Evolutionary conservation across 1,140 invertebrate genomes (phyloP).

Genomic region (Drosophila equinoxialis): DNA sequence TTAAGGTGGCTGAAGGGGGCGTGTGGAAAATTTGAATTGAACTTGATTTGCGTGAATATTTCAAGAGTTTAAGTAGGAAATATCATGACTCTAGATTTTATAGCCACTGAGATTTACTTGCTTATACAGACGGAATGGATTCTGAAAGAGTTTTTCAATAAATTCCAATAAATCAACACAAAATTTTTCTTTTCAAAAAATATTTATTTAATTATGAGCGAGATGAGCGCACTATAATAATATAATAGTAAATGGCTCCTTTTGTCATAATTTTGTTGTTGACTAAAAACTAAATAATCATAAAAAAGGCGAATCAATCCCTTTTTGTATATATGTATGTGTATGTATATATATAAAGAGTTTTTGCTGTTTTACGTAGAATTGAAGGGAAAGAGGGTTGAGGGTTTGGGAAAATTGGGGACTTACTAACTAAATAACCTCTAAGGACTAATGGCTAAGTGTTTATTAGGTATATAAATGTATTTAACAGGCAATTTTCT

Average conservation of each 20-base stretch:
- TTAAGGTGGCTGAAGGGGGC: no score
- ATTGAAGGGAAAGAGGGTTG: background rate
- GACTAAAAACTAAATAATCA: slow-evolving; percentile 71
- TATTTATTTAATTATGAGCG: slow-evolving; percentile 68
- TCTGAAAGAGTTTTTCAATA: no score
- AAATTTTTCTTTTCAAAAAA: slow-evolving; percentile 37
- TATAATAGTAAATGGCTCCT: slow-evolving; percentile 56
- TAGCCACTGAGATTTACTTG: no score
- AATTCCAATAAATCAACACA: no score
- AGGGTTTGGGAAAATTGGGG: background rate
- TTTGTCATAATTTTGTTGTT: slow-evolving; percentile 52
- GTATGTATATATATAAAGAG: slow-evolving; percentile 39
- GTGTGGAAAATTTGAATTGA: no score
- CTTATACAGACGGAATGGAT: no score
- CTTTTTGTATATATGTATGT: slow-evolving; percentile 16
- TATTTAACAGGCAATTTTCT: slow-evolving; percentile 81
- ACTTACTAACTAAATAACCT: slow-evolving; percentile 76
- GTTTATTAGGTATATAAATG: slow-evolving; percentile 70
- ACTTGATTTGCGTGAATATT: no score
- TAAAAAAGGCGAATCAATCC: slow-evolving; percentile 26
- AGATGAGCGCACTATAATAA: slow-evolving; percentile 57
- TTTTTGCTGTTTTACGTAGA: slow-evolving; percentile 45
- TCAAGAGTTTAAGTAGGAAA: no score
- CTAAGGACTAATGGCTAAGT: slow-evolving; percentile 65
- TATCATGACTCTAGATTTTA: no score